Evolutionary conservation across 2,888 invertebrate species (phyloP), one percentile per base, ranked within the genome.

Genomic region (Oxyscelio sp.): DNA sequence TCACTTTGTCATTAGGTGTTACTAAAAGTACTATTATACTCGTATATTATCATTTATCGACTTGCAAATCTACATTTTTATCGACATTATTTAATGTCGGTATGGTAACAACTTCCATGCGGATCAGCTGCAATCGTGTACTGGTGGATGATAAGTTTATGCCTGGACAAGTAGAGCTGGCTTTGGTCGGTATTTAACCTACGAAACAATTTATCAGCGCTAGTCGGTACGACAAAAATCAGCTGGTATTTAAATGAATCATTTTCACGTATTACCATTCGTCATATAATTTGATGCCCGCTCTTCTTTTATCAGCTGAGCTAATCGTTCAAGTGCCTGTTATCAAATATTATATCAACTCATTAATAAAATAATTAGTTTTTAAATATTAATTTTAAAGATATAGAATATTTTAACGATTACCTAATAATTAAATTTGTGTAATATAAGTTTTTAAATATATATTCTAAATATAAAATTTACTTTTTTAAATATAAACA

Each of bases 231-330:
- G 11, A 48, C 11, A 21, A 19, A 48, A 21, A 0, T 61, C 4
- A 27, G 22, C 3, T 40, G 15, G 9, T 13, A 5, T 21, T 1
- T 34, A 5, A 4, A 11, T 13, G 6, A 48, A 71, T 24, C 1
- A 17, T 11, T 71, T 45, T 89, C 90, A 91, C 87, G 90, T 82
- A 52, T 91, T 90, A 45, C 89, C 90, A 63, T 90, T 90, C 40
- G 86, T 75, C 15, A 84, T 83, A 45, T 90, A 82, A 85, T 88
- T 87, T 5, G 81, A 71, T 17, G 92, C 89, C 84, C 96, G 95
- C 89, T 96, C 96, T 79, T 96, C 95, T 86, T 94, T 94, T 75
- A 97, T 96, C 74, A 96, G 93, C 52, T 95, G 95, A 11, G 95
- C 96, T 90, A 97, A 95, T 85, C 95, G 94, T 86, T 95, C 93